Base-by-base conservation (phyloP, 2,888 invertebrate species). In the Blastobasis adustella region DNA sequence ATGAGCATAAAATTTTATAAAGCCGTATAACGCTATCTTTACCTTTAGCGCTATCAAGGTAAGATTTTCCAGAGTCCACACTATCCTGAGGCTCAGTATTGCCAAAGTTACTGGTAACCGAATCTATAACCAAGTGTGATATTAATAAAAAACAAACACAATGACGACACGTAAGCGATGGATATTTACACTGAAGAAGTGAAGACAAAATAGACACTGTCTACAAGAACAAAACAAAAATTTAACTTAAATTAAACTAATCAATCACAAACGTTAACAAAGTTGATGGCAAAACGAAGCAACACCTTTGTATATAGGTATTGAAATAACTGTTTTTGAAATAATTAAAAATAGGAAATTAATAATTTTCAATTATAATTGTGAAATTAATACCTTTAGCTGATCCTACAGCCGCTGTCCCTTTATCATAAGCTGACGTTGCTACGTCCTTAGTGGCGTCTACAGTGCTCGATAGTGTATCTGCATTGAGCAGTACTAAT, bases 31-130 rank as follows among this genome's bases (percentile, higher is more conserved):
- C 23, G 23, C 23, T 23, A 23, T 23, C 3, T 23, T 23, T 81
- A 85, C 82, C 82, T 84, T 79, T 82, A 9, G 78, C 76, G 57
- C 66, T 71, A 59, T 73, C 77, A 57, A 76, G 69, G 56, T 73
- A 80, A 42, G 66, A 58, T 64, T 78, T 82, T 42, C 76, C 70
- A 1, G 74, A 70, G 47, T 83, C 79, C 50, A 69, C 65, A 23
- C 23, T 23, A 23, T 23, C 23, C 23, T 23, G 23, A 23, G 23
- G 23, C 23, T 23, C 23, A 23, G 23, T 23, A 23, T 23, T 23
- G 23, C 23, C 23, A 23, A 23, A 23, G 23, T 23, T 23, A 23
- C 23, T 23, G 23, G 23, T 23, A 23, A 23, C 23, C 2, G 23
- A 23, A 23, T 23, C 23, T 23, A 23, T 23, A 23, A 23, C 23